phyloP scores from a whole-genome alignment of 2,797 vertebrate genomes.

The Botia almorhae region DNA sequence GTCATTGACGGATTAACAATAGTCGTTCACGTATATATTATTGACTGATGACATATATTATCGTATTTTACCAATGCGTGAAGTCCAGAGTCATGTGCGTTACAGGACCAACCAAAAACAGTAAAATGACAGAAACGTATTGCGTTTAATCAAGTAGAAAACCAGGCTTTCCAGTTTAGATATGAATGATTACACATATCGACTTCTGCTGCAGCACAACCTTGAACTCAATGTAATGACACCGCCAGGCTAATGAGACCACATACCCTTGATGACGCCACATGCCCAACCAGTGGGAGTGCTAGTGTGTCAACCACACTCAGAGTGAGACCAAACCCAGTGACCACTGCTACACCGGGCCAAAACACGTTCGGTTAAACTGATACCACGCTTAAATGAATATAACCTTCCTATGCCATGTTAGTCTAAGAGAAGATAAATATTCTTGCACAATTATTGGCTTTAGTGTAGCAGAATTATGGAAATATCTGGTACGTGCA shows the following conservation, averaged over 20 bases:
- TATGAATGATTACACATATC: constrained; percentile 28
- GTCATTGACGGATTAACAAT: background rate
- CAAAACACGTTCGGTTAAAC: constrained; percentile 67
- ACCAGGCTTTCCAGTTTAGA: constrained; percentile 22
- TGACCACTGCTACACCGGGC: constrained; percentile 38
- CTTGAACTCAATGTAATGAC: constrained; percentile 42
- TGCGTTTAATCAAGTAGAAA: constrained; percentile 24
- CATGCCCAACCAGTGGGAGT: constrained; percentile 38
- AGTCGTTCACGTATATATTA: background rate
- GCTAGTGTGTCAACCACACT: constrained; percentile 52
- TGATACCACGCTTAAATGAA: constrained; percentile 73
- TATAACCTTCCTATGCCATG: constrained; percentile 73
- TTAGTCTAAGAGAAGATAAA: constrained; percentile 67
- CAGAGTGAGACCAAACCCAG: constrained; percentile 28
- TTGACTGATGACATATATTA: too few species aligned
- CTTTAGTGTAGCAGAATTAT: background rate
- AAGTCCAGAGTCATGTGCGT: constrained; percentile 5
- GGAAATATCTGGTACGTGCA: background rate
- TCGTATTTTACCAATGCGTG: background rate
- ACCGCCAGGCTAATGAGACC: constrained; percentile 49
- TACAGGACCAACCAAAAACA: constrained; percentile 38
- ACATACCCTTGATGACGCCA: constrained; percentile 43
- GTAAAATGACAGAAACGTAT: constrained; percentile 20
- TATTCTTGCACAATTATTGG: constrained; percentile 21
- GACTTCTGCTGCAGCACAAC: constrained; percentile 29